Base-by-base conservation (phyloP, 2,113 vertebrate genomes). In the Crotophaga sulcirostris region DNA sequence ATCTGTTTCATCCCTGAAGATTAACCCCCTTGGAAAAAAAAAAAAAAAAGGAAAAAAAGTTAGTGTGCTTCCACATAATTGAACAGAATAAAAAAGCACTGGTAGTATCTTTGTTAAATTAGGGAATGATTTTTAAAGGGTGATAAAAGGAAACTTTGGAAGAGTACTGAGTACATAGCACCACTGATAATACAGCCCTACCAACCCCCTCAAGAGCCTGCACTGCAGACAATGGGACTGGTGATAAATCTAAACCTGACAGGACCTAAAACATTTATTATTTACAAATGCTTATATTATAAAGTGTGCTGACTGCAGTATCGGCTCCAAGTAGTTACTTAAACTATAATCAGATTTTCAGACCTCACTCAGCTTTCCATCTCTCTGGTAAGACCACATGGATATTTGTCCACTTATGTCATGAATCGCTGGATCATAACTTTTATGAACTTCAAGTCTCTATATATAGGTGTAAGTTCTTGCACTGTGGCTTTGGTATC, bases 1-100 rank as follows among this genome's bases (percentile, higher is more conserved):
- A 98, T 98, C 97, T 98, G 95, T 98, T 98, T 98, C 96, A 98
- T 97, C 97, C 97, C 89, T 94, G 81, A 97, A 98, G 97, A 98
- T 98, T 97, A 98, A 97, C 97, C 97, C 95, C 75, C 95, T 87
- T 85, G 77, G 55, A 97, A 82, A 88, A 62, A 80, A 58, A 20
- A 62, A 76, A 58, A 64, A 66, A 5, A 3, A n/a, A n/a, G n/a
- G n/a, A n/a, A 68, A 52, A 86, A 94, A 93, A 80, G 54, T 72
- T 56, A 82, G 84, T 93, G 91, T 91, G 87, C 83, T 96, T 91
- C 36, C 75, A 96, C 42, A 14, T 97, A 98, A 98, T 88, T 98
- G 97, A 97, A 89, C 42, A 92, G 94, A 98, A 97, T 97, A 82
- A 96, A 97, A 97, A 92, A 96, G 84, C 85, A 92, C 72, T 96